Conservation (phyloP, 2,113 vertebrate genomes). For the Lycocorax pyrrhopterus region DNA sequence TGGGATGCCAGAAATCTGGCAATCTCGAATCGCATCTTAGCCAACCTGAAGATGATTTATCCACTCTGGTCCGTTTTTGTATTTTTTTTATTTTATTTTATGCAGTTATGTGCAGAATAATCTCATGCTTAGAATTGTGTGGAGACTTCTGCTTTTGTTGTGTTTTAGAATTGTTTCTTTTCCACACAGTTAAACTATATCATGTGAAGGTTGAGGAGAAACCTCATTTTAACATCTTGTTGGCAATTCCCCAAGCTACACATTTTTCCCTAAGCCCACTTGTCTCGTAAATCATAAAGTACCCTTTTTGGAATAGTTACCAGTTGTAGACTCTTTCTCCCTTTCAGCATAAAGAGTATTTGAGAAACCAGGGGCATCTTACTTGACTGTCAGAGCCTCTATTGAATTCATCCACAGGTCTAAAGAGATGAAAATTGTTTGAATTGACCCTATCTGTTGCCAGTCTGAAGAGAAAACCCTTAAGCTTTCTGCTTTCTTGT, state of each 20-base stretch:
- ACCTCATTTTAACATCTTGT: neutral
- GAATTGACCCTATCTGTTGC: constrained; percentile 44
- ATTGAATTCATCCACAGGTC: constrained; percentile 31
- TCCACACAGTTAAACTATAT: neutral
- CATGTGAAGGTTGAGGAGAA: neutral
- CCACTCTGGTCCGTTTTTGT: neutral
- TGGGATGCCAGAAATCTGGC: constrained; percentile 11
- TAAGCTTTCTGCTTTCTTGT: constrained; percentile 27
- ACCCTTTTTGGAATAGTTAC: neutral
- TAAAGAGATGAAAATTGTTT: constrained; percentile 47
- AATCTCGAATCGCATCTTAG: neutral
- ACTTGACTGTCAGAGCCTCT: neutral
- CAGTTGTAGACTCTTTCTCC: neutral
- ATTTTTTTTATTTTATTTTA: neutral
- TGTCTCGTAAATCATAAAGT: neutral
- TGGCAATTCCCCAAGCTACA: neutral
- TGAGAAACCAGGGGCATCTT: neutral
- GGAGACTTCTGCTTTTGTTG: neutral
- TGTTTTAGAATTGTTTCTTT: neutral
- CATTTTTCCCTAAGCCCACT: neutral
- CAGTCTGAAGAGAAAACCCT: neutral
- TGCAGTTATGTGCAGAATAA: neutral
- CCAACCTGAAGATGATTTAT: neutral
- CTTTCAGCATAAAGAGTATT: neutral
- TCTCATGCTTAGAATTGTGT: neutral